Percentiles rank a stretch among this genome's conserved stretches.
Evolutionary conservation across 2,888 invertebrate species (phyloP).

Genomic region (Drosophila quasianomalipes): DNA sequence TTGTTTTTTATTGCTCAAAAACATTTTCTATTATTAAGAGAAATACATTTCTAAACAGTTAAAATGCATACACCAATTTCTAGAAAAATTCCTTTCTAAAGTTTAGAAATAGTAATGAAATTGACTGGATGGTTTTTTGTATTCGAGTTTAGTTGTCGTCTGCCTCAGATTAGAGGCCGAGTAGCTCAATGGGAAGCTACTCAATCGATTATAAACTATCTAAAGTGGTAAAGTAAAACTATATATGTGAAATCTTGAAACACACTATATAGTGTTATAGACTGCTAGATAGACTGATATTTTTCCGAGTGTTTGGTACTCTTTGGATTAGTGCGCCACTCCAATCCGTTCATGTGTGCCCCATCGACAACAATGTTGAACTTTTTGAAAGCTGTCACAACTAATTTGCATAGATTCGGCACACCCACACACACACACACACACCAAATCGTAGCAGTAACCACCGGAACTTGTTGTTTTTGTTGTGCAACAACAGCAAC

Average conservation of each 20-base stretch:
- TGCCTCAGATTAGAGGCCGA: too few relatives aligned
- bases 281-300: neutral
- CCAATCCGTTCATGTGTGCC: neutral
- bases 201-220: conserved; percentile 14
- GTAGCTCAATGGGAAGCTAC: too few relatives aligned
- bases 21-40: neutral
- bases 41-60: neutral
- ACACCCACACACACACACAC: conserved; percentile 13
- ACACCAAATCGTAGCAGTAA: conserved; percentile 7
- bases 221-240: neutral
- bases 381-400: conserved; percentile 80
- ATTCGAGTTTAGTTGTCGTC: neutral
- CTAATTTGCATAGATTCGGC: conserved; percentile 71
- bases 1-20: neutral
- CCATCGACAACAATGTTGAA: conserved; percentile 75
- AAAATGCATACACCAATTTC: too few relatives aligned
- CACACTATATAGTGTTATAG: neutral
- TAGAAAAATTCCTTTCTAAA: too few relatives aligned
- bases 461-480: neutral
- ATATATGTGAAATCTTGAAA: neutral
- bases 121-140: neutral
- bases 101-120: too few relatives aligned
- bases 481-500: conserved; percentile 4
- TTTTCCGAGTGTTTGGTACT: conserved; percentile 30
- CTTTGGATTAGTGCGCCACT: conserved; percentile 48